A percentile compares a stretch with the other conserved stretches of the same genome.
These are phyloP conservation scores for Lagopus leucura DNA, from an alignment of 2,113 vertebrate genomes.

Conservation along the genomic window DNA sequence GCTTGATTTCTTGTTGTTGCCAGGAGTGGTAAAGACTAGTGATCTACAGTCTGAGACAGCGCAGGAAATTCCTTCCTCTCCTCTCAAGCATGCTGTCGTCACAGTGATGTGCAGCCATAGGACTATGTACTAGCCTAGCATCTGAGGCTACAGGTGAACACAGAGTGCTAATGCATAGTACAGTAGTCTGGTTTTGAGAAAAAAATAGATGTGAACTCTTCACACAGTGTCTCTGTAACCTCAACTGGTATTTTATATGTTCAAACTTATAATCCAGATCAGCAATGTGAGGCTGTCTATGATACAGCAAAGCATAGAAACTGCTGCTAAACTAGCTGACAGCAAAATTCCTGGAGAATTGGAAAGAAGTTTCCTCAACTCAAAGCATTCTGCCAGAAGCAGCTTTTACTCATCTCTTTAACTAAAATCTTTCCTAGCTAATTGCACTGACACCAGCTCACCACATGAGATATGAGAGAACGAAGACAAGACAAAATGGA, in stretches of 20 bases:
- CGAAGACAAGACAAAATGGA: background rate
- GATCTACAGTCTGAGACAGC: background rate
- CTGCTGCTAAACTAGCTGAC: background rate
- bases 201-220: background rate
- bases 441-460: background rate
- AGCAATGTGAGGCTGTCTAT: background rate
- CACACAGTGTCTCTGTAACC: background rate
- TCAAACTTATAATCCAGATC: constrained; percentile 1
- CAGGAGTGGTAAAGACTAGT: constrained; percentile 27
- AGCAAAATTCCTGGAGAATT: background rate
- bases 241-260: background rate
- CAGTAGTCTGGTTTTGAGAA: constrained; percentile 15
- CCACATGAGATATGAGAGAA: background rate
- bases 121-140: background rate
- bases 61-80: constrained; percentile 55
- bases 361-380: background rate
- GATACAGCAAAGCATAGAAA: background rate
- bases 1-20: constrained; percentile 3
- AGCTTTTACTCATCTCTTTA: background rate
- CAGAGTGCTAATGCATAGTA: background rate
- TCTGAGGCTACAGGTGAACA: background rate
- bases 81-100: background rate
- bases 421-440: background rate
- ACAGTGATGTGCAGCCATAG: background rate
- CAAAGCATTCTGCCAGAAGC: background rate